phyloP scores from a whole-genome alignment of 1,140 invertebrate genomes.

The Trichogramma pretiosum region DNA sequence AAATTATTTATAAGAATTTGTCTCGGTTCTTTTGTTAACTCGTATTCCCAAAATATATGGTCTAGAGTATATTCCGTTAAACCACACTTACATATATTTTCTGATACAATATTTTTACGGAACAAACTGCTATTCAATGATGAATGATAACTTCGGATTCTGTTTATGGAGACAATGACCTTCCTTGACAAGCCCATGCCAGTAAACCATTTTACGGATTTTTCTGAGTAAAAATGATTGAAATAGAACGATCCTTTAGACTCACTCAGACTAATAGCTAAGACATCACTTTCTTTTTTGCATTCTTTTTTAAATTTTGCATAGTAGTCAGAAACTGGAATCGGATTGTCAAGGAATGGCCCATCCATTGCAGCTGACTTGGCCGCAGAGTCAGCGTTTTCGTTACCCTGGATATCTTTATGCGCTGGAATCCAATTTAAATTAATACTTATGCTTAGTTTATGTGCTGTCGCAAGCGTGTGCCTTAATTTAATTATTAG shows the following conservation, averaged over 20 bases:
- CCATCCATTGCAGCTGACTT: neutral
- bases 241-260: slow-evolving; percentile 11
- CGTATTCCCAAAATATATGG: slow-evolving; percentile 14
- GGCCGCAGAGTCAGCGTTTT: slow-evolving; percentile 4
- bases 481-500: neutral
- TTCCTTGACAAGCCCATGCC: neutral
- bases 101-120: slow-evolving; percentile 5
- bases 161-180: slow-evolving; percentile 10
- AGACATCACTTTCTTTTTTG: neutral
- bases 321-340: slow-evolving; percentile 8
- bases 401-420: slow-evolving; percentile 5
- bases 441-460: neutral
- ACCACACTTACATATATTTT: slow-evolving; percentile 6
- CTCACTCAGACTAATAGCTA: neutral
- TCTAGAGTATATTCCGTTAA: neutral
- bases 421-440: slow-evolving; percentile 2
- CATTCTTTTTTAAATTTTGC: slow-evolving; percentile 7
- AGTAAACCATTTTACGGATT: slow-evolving; percentile 9
- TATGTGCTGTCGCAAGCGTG: neutral
- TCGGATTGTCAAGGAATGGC: neutral
- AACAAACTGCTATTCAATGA: slow-evolving; percentile 10
- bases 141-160: slow-evolving; percentile 15
- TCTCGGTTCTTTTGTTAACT: slow-evolving; percentile 1
- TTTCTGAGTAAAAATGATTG: slow-evolving; percentile 3
- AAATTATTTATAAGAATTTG: neutral